Percentiles rank a stretch among this genome's conserved stretches.
These are phyloP conservation scores for Clarias gariepinus DNA, from an alignment of 2,113 vertebrate species.

Conservation along the genomic window DNA sequence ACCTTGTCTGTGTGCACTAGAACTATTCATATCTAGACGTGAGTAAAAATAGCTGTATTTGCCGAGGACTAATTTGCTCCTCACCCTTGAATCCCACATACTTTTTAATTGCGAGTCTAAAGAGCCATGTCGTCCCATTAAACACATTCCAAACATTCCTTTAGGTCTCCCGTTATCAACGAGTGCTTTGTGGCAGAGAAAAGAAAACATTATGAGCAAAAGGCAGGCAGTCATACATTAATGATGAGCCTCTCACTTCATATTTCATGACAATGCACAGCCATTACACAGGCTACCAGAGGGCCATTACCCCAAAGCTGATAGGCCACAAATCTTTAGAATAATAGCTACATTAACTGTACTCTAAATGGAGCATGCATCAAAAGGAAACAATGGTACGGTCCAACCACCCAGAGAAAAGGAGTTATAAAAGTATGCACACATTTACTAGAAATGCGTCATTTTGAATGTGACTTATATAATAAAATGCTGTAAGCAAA, in stretches of 20 bases:
- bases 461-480: conserved; percentile 1
- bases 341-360: conserved; percentile 54
- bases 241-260: conserved; percentile 57
- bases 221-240: conserved; percentile 57
- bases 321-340: conserved; percentile 58
- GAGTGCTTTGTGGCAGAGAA: conserved; percentile 31
- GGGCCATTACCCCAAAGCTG: conserved; percentile 53
- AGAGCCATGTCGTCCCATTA: conserved; percentile 51
- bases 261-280: conserved; percentile 56
- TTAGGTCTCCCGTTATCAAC: conserved; percentile 47
- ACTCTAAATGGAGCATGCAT: conserved; percentile 40
- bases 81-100: conserved; percentile 31
- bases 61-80: background rate
- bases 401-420: conserved; percentile 26
- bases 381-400: conserved; percentile 41
- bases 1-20: background rate
- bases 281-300: conserved; percentile 51
- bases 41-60: conserved; percentile 13
- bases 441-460: conserved; percentile 17
- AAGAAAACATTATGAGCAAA: conserved; percentile 55
- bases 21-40: background rate
- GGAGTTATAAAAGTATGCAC: conserved; percentile 12
- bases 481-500: conserved; percentile 7
- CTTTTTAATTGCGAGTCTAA: conserved; percentile 43
- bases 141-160: conserved; percentile 44